Percentiles rank a stretch among this genome's conserved stretches.
phyloP scores from a whole-genome alignment of 2,113 vertebrate genomes.

The Microtus pennsylvanicus region DNA sequence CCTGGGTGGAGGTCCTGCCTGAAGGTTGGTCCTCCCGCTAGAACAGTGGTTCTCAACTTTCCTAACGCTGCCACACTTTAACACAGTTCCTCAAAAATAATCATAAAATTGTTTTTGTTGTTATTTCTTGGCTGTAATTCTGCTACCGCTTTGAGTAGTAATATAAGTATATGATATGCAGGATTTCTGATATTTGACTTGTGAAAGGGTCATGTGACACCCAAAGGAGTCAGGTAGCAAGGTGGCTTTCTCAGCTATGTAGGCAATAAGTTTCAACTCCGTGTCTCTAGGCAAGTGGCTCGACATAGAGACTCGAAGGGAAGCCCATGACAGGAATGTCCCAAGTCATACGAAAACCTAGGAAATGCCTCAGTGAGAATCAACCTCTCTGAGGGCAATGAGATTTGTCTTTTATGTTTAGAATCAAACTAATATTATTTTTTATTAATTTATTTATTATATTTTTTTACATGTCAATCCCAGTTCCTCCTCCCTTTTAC shows the following conservation, averaged over 20 bases:
- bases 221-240: neutral
- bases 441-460: too few species aligned
- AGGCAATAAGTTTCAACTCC: neutral
- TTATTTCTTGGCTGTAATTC: neutral
- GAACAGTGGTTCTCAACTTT: neutral
- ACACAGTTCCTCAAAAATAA: neutral
- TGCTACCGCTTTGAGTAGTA: neutral
- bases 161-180: neutral
- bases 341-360: neutral
- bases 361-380: neutral
- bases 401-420: neutral
- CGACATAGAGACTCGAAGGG: neutral
- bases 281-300: neutral
- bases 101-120: neutral
- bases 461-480: too few species aligned
- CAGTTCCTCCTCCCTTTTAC: too few species aligned
- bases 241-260: neutral
- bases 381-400: neutral
- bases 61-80: neutral
- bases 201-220: neutral
- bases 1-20: accelerated
- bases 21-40: neutral
- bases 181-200: neutral
- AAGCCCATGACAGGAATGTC: neutral
- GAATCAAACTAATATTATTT: neutral